phyloP scores from a whole-genome alignment of 2,113 vertebrate species.

The Aphelocoma coerulescens region DNA sequence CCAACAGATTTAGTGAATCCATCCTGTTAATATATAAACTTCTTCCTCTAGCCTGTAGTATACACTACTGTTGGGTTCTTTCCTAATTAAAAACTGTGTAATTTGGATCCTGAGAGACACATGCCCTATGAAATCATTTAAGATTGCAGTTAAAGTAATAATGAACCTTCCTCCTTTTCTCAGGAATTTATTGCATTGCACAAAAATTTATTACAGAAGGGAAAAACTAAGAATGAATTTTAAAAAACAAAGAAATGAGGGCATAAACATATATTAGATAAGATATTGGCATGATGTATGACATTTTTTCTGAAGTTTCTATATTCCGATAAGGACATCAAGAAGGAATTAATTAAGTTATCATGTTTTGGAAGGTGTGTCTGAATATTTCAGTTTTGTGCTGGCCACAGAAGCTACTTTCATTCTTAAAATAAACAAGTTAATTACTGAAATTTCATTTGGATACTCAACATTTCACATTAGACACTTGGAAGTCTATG shows the following conservation, averaged over 20 bases:
- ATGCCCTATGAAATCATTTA: neutral
- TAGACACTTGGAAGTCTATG: neutral
- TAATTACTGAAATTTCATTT: neutral
- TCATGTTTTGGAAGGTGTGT: neutral
- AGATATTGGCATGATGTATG: neutral
- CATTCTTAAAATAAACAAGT: neutral
- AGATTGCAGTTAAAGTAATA: neutral
- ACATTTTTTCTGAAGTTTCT: neutral
- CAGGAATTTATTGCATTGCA: neutral
- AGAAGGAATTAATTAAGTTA: neutral
- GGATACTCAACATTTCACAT: neutral
- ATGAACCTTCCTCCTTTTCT: neutral
- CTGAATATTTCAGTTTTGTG: neutral
- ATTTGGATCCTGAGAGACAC: constrained; percentile 34
- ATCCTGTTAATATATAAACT: neutral
- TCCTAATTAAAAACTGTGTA: constrained; percentile 16
- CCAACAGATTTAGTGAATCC: neutral
- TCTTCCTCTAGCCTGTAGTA: neutral
- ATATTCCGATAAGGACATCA: neutral
- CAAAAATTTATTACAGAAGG: neutral
- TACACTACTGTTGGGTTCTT: neutral
- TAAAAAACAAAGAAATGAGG: neutral
- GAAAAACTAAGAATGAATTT: neutral
- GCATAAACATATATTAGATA: neutral
- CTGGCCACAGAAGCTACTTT: neutral